Conservation (phyloP, 2,797 vertebrate species). For the Pagetopsis macropterus region DNA sequence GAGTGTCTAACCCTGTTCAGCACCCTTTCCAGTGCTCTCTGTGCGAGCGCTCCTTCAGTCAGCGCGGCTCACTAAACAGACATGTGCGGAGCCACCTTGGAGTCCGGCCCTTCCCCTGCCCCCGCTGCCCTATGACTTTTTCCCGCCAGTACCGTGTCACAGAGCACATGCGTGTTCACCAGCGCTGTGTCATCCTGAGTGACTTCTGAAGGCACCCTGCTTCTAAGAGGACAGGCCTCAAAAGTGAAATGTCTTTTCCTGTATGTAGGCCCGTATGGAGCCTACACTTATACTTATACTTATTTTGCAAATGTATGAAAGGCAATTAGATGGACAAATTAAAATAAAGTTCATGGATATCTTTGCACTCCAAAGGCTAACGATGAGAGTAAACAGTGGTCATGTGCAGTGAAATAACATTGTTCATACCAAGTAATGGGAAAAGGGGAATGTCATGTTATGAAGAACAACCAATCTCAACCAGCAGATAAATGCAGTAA, state of each 20-base stretch:
- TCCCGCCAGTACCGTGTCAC: constrained; percentile 84
- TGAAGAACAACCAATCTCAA: too few relatives aligned
- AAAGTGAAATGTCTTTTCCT: not conserved
- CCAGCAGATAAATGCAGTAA: too few relatives aligned
- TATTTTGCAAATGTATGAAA: not conserved
- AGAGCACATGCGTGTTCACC: constrained; percentile 84
- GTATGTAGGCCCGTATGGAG: too few relatives aligned
- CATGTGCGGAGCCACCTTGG: constrained; percentile 83
- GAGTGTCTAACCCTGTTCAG: constrained; percentile 40
- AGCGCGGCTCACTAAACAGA: constrained; percentile 82
- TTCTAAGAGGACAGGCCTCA: constrained; percentile 17
- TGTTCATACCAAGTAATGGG: not conserved
- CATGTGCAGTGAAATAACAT: not conserved
- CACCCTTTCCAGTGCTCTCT: constrained; percentile 78
- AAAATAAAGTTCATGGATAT: not conserved
- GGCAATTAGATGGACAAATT: not conserved
- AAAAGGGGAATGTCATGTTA: not conserved
- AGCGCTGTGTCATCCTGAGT: constrained; percentile 54
- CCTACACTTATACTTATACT: not conserved
- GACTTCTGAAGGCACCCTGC: constrained; percentile 44
- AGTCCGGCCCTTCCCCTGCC: constrained; percentile 81
- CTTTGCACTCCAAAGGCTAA: not conserved
- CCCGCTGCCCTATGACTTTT: constrained; percentile 83
- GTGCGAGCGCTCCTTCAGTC: constrained; percentile 81
- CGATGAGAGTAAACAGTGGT: not conserved